Evolutionary conservation across 1,140 invertebrate species (phyloP).

Genomic region (Cydia strobilella): DNA sequence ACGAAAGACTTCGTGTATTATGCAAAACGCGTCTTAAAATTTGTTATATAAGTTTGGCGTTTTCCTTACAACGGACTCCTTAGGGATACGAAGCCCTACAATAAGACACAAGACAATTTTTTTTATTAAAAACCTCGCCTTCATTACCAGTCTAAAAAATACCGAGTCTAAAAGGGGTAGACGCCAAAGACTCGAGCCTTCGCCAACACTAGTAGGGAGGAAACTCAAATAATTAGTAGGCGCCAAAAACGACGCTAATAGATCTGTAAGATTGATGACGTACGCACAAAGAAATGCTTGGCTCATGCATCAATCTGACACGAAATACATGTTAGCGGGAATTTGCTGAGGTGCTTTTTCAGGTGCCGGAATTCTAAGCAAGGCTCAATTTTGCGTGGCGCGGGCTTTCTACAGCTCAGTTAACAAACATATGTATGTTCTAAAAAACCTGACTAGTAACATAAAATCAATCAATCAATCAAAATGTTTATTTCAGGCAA

Average conservation of each 20-base stretch:
- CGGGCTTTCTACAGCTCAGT: not conserved
- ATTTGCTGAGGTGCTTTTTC: slow-evolving; percentile 39
- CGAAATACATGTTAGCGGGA: slow-evolving; percentile 39
- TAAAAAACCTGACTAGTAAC: too few relatives aligned
- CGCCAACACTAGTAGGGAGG: slow-evolving; percentile 36
- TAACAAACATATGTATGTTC: not conserved
- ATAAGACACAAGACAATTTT: too few relatives aligned
- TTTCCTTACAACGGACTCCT: too few relatives aligned
- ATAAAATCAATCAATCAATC: too few relatives aligned
- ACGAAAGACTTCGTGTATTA: too few relatives aligned
- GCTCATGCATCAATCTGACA: slow-evolving; percentile 60
- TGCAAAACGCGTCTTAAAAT: too few relatives aligned
- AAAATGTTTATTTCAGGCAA: too few relatives aligned
- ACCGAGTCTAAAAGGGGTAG: not conserved
- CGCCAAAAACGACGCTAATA: slow-evolving; percentile 59
- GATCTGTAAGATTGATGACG: slow-evolving; percentile 57
- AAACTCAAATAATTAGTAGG: slow-evolving; percentile 53
- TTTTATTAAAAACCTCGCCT: not conserved
- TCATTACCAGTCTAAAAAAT: not conserved
- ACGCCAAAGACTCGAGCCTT: not conserved
- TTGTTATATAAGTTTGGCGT: too few relatives aligned
- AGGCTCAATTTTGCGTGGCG: not conserved
- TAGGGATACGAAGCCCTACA: too few relatives aligned
- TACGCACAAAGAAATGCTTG: slow-evolving; percentile 54
- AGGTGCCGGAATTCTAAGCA: slow-evolving; percentile 5